These are phyloP conservation scores for Drosophila subquinaria DNA, from an alignment of 2,888 invertebrate species.

Conservation along the genomic window DNA sequence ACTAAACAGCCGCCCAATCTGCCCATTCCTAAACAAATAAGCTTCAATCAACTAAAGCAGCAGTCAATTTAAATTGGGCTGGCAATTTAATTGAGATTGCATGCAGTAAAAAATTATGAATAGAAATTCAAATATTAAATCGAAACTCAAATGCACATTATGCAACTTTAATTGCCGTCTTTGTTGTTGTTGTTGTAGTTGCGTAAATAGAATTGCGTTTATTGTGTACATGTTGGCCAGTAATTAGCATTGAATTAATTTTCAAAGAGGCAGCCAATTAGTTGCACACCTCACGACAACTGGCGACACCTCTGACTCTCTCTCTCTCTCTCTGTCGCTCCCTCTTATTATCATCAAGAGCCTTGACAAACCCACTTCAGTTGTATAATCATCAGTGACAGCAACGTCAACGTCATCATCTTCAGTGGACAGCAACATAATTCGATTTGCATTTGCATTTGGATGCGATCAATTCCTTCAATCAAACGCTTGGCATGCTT, in stretches of 20 bases:
- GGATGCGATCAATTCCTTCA: slow-evolving; percentile 56
- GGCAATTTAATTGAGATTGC: slow-evolving; percentile 56
- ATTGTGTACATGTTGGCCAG: slow-evolving; percentile 65
- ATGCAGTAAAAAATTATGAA: slow-evolving; percentile 7
- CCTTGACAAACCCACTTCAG: slow-evolving; percentile 8
- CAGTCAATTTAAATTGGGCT: slow-evolving; percentile 38
- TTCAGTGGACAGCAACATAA: slow-evolving; percentile 44
- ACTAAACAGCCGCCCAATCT: slow-evolving; percentile 30
- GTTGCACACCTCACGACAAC: slow-evolving; percentile 48
- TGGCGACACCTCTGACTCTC: slow-evolving; percentile 3
- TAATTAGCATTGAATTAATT: slow-evolving; percentile 77
- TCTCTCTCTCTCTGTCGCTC: neutral
- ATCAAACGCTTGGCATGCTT: slow-evolving; percentile 62
- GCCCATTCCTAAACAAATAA: slow-evolving; percentile 2
- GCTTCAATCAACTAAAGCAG: slow-evolving; percentile 1
- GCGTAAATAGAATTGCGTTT: slow-evolving; percentile 66
- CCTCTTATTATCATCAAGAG: neutral
- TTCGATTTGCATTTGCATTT: slow-evolving; percentile 68
- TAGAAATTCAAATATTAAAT: slow-evolving; percentile 40
- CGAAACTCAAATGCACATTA: slow-evolving; percentile 40
- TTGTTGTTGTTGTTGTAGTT: slow-evolving; percentile 33
- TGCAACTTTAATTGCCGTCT: slow-evolving; percentile 58
- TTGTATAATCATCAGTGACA: slow-evolving; percentile 11
- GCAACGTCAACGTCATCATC: slow-evolving; percentile 18
- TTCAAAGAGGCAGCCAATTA: slow-evolving; percentile 73